Base-by-base conservation (phyloP, 2,888 invertebrate genomes). In the Drosophila meridionalis region DNA sequence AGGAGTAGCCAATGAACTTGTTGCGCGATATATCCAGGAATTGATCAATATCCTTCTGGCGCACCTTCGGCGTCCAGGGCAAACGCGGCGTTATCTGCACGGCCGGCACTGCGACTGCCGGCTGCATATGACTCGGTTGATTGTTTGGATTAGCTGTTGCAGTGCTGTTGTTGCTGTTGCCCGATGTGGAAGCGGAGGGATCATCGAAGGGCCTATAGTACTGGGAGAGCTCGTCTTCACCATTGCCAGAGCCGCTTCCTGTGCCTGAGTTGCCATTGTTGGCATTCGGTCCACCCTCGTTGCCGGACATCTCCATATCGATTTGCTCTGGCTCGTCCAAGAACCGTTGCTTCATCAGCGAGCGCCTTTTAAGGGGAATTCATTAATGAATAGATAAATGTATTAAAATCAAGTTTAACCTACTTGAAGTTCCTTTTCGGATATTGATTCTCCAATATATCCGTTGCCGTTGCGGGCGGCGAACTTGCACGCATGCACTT, bases 41-140 rank as follows among this genome's bases (percentile, higher is more conserved):
- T 91, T 95, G 95, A 90, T 99, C 98, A 73, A 99, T 96, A 91
- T 99, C 99, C 93, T 97, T 97, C 90, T 97, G 97, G 9, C 98
- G 95, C 14, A 99, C 98, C 95, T 99, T 99, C 0, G 99, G 98
- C 80, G 96, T 96, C 99, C 99, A 99, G 0, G 99, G 99, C 75
- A 99, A 94, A 69, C 97, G 88, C 12, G 92, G 92, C 28, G 92
- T 92, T 20, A 92, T 90, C 64, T 92, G 92, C 48, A 92, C 80
- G 5, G 92, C 90, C 20, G 91, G 91, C 36, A 87, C 82, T n/a
- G 87, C 71, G 2, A 80, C 63, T 0, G 89, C 82, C 11, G 83
- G 85, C 11, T 84, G 82, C 55, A 81, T 73, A 4, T 81, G 82
- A 64, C 82, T 85, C 20, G 90, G 90, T 59, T 92, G 92, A 77